phyloP scores from a whole-genome alignment of 2,888 invertebrate genomes.

The Gibbula magus region DNA sequence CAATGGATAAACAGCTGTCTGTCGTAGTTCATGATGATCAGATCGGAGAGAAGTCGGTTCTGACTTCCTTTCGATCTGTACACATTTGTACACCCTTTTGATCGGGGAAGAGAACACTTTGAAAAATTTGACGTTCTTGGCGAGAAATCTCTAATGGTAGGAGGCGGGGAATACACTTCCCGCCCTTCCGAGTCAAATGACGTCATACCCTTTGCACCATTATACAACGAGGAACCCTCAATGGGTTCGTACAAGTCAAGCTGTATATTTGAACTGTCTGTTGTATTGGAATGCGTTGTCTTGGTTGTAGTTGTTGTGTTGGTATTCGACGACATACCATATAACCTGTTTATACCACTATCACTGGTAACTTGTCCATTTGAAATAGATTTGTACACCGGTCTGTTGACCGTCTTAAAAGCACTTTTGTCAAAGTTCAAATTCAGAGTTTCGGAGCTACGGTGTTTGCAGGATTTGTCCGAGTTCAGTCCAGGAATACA shows the following conservation, averaged over 20 bases:
- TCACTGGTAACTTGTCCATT: too few relatives aligned
- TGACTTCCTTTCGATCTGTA: conserved; percentile 23
- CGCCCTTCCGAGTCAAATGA: not conserved
- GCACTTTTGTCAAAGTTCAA: not conserved
- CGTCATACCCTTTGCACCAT: not conserved
- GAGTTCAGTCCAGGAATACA: not conserved
- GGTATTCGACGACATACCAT: not conserved
- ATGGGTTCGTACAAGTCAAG: not conserved
- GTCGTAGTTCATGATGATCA: conserved; percentile 46
- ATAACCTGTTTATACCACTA: not conserved
- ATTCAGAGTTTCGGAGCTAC: not conserved
- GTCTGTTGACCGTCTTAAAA: not conserved
- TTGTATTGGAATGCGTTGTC: not conserved
- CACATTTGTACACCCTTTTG: not conserved
- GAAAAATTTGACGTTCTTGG: not conserved
- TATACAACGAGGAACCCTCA: not conserved
- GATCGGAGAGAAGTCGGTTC: conserved; percentile 43
- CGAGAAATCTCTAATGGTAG: conserved; percentile 24
- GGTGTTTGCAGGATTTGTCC: not conserved
- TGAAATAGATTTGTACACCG: not conserved
- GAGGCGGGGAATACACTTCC: conserved; percentile 34
- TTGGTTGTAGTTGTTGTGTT: not conserved
- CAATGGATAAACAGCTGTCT: conserved; percentile 34
- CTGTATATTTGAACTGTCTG: not conserved
- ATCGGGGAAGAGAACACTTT: not conserved